A percentile compares a stretch with the other conserved stretches of the same genome.
These are phyloP conservation scores for Cyclophora punctaria DNA, from an alignment of 2,888 invertebrate genomes.

Conservation along the genomic window DNA sequence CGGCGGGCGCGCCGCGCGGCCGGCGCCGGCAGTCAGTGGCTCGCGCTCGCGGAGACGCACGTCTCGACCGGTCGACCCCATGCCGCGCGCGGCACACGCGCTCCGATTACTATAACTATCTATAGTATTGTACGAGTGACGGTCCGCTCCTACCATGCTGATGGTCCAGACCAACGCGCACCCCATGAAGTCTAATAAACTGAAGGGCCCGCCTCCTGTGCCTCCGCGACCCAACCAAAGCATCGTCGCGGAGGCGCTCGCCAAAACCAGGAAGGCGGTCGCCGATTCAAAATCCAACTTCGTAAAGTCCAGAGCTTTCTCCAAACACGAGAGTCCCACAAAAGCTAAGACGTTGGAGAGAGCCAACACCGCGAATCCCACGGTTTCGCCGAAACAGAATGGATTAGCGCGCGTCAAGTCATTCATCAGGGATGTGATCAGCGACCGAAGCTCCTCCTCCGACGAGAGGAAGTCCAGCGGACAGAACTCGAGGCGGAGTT, in stretches of 20 bases:
- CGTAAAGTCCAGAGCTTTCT: slow-evolving; percentile 54
- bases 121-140: slow-evolving; percentile 70
- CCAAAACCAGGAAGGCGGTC: slow-evolving; percentile 76
- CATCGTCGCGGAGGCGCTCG: slow-evolving; percentile 82
- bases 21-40: slow-evolving; percentile 41
- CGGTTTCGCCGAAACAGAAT: slow-evolving; percentile 64
- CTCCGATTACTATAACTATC: slow-evolving; percentile 67
- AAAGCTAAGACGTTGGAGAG: slow-evolving; percentile 63
- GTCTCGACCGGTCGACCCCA: slow-evolving; percentile 37
- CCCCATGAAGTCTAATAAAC: slow-evolving; percentile 65
- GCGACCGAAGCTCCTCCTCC: slow-evolving; percentile 66
- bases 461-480: slow-evolving; percentile 66
- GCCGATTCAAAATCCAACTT: slow-evolving; percentile 64
- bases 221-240: slow-evolving; percentile 86
- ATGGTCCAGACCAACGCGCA: slow-evolving; percentile 76
- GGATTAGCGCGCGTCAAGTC: slow-evolving; percentile 69
- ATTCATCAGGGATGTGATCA: slow-evolving; percentile 71
- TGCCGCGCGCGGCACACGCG: slow-evolving; percentile 56
- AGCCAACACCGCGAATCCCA: slow-evolving; percentile 39
- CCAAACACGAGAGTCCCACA: slow-evolving; percentile 46
- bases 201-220: slow-evolving; percentile 83
- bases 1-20: slow-evolving; percentile 14
- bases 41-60: slow-evolving; percentile 52
- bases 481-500: slow-evolving; percentile 62
- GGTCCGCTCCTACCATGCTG: slow-evolving; percentile 58